Conservation (phyloP, 2,888 invertebrate genomes). For the Morinoia aosen region DNA sequence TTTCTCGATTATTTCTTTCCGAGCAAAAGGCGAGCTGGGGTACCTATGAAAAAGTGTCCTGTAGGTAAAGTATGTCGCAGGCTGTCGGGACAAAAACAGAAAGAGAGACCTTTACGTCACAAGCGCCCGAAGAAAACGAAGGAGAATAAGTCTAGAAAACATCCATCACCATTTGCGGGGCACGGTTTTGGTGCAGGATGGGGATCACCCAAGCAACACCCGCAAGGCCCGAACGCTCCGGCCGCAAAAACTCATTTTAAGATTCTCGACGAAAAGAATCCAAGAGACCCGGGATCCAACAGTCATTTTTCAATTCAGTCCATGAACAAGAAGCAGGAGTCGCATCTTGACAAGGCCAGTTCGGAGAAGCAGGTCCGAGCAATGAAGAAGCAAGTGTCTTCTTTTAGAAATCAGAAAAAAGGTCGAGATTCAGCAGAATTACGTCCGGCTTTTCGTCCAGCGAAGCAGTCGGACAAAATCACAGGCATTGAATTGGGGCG, state of each 20-base stretch:
- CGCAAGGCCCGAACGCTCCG: not conserved
- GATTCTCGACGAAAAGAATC: not conserved
- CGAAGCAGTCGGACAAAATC: slow-evolving; percentile 8
- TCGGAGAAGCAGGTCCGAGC: not conserved
- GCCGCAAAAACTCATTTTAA: not conserved
- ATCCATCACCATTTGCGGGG: not conserved
- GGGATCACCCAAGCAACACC: not conserved
- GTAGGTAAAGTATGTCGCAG: not conserved
- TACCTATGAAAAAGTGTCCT: not conserved
- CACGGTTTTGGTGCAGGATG: not conserved
- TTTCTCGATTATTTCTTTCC: slow-evolving; percentile 7
- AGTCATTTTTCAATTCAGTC: slow-evolving; percentile 31
- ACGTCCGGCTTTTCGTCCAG: not conserved
- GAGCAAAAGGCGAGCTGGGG: not conserved
- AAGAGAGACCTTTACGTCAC: too few species aligned
- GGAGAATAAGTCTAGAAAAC: not conserved
- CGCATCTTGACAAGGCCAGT: not conserved
- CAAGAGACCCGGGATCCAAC: not conserved
- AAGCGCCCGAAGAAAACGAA: not conserved
- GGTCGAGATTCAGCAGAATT: not conserved
- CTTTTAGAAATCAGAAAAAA: slow-evolving; percentile 1
- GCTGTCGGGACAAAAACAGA: not conserved
- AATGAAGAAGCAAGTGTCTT: not conserved
- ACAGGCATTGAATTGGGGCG: slow-evolving; percentile 36
- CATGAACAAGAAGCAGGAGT: not conserved